Conservation (phyloP, 1,140 invertebrate species). For the Diorhabda elongata region DNA sequence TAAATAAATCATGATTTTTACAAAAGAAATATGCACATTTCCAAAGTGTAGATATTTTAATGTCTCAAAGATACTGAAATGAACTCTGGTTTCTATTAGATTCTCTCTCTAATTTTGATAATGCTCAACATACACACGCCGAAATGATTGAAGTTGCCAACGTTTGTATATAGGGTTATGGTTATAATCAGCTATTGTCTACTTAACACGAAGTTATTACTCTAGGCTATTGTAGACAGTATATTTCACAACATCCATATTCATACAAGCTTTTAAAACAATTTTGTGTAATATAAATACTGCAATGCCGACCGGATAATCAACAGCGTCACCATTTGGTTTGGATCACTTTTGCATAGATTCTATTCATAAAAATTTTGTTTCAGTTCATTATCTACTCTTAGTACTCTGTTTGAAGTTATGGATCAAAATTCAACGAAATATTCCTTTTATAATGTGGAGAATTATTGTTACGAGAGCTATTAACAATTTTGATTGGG, state of each 20-base stretch:
- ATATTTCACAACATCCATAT: slow-evolving; percentile 44
- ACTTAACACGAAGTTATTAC: slow-evolving; percentile 44
- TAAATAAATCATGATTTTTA: too few species aligned
- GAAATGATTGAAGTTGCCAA: slow-evolving; percentile 44
- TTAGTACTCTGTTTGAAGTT: too few species aligned
- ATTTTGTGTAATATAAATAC: slow-evolving; percentile 40
- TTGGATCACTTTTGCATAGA: background rate
- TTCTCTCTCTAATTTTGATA: background rate
- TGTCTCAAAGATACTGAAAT: too few species aligned
- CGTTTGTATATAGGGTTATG: slow-evolving; percentile 45
- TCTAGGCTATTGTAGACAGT: slow-evolving; percentile 39
- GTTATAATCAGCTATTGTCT: slow-evolving; percentile 48
- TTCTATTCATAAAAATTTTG: too few species aligned
- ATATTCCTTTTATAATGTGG: too few species aligned
- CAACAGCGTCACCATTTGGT: background rate
- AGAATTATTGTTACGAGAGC: too few species aligned
- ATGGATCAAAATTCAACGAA: too few species aligned
- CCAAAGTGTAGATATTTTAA: too few species aligned
- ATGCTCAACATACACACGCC: slow-evolving; percentile 29
- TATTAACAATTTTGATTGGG: too few species aligned
- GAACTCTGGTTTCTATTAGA: too few species aligned
- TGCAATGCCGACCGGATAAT: slow-evolving; percentile 4
- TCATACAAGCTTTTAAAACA: slow-evolving; percentile 45
- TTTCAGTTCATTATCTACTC: too few species aligned
- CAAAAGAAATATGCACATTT: too few species aligned